Evolutionary conservation across 2,888 invertebrate species (phyloP), one percentile per base, ranked within the genome.

Genomic region (Trissonchulus sp.): DNA sequence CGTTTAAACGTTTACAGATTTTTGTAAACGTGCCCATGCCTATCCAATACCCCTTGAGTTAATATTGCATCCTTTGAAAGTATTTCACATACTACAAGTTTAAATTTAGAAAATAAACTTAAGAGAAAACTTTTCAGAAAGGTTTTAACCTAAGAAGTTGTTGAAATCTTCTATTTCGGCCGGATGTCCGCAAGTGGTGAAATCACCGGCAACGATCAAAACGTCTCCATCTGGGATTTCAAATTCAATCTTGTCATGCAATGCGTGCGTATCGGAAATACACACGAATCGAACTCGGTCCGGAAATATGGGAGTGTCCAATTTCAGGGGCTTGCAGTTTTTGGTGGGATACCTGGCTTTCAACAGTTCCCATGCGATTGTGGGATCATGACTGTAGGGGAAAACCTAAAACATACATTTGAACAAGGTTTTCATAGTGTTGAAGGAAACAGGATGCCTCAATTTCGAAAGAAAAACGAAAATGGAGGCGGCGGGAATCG

Each of bases 201-300:
- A 92, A 84, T 93, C 93, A 1, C 93, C 93, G 35, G 92, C 92
- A 85, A 93, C 92, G 74, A 93, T 89, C 80, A 93, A 90, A 74
- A 93, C 89, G 86, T 93, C 93, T 23, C 93, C 93, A 75, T 88
- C 87, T 0, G 92, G 92, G 77, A 93, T 88, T 80, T 90, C 89
- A 83, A 90, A 89, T 79, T 89, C 89, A 23, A 90, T 88, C 28
- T n/a, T 23, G n/a, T 36, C n/a, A 34, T 69, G 71, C n/a, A n/a
- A 23, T 79, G 89, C 89, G 84, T 93, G 93, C 0, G 93, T 93
- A 82, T 93, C 93, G 77, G 92, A 92, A 89, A 93, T 91, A 83
- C 92, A 92, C 1, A 93, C 92, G 80, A 93, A 89, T 72, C 92
- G 88, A 1, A 91, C 81, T 37, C 79, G 78, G 68, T 81, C 81